A percentile compares a stretch with the other conserved stretches of the same genome.
Evolutionary conservation across 2,797 vertebrate genomes (phyloP).

Genomic region (Lacerta viridis): DNA sequence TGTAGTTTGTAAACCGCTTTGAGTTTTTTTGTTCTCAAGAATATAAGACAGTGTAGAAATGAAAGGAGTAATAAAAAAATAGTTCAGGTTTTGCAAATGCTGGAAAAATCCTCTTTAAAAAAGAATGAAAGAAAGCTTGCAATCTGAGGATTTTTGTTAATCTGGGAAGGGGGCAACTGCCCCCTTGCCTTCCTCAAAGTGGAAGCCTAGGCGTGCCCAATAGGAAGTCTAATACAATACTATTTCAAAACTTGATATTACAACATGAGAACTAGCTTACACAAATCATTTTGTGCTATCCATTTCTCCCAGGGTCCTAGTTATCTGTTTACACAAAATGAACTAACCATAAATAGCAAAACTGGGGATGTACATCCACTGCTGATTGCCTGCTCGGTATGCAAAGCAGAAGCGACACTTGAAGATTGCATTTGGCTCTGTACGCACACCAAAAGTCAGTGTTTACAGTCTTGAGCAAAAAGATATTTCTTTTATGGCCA

Average conservation of each 20-base stretch:
- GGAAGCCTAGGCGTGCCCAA: not conserved
- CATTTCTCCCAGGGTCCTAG: not conserved
- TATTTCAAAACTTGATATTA: not conserved
- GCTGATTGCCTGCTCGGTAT: slow-evolving; percentile 19
- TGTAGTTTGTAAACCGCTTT: too few species aligned
- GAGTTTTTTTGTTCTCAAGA: too few species aligned
- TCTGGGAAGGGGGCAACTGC: too few species aligned
- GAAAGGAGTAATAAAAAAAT: too few species aligned
- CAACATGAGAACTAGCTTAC: not conserved
- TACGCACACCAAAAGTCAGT: not conserved
- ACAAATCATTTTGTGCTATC: not conserved
- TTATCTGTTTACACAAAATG: not conserved
- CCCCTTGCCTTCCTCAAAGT: too few species aligned
- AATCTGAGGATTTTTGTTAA: too few species aligned
- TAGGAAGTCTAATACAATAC: not conserved
- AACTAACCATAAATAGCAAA: not conserved
- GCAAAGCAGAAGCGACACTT: slow-evolving; percentile 33
- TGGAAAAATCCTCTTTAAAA: too few species aligned
- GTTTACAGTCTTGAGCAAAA: slow-evolving; percentile 50
- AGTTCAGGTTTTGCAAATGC: too few species aligned
- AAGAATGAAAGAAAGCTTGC: too few species aligned
- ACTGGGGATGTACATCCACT: slow-evolving; percentile 5
- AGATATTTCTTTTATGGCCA: slow-evolving; percentile 32
- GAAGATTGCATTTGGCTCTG: slow-evolving; percentile 23
- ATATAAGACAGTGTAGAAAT: too few species aligned